Base-by-base conservation (phyloP, 2,888 invertebrate genomes). In the Acheta domesticus region DNA sequence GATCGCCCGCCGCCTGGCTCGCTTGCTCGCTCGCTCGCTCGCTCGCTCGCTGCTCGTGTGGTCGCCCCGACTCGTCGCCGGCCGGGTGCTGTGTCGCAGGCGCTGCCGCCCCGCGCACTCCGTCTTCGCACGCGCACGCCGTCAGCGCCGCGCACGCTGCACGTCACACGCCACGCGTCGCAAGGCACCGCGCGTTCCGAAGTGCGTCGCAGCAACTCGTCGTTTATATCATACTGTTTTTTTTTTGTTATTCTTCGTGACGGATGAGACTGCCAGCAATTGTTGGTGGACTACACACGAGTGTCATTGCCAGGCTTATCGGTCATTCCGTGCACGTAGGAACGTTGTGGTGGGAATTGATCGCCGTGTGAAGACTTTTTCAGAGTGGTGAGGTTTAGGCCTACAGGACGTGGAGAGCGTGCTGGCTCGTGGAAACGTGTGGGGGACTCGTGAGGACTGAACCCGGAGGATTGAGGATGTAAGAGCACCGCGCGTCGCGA, bases 51-150 rank as follows among this genome's bases (percentile, higher is more conserved):
- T 19, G 48, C 62, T 62, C n/a, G 62, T n/a, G 16, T 16, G 16
- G 62, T 19, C 62, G 62, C 2, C 62, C 62, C 0, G 2, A 2
- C 2, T 16, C 62, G 79, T 16, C 80, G 75, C 19, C n/a, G 20
- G 76, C 19, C 14, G 36, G 49, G 74, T 21, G 19, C 48, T 19
- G 74, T 73, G 12, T 62, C 14, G 14, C 62, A 62, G 16, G 62
- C 62, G 62, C 62, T 19, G 48, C 76, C 48, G 75, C 75, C 75
- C 75, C 14, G 75, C 75, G 75, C 75, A 75, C 23, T 8, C 19
- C 75, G 20, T n/a, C 76, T 12, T 49, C 36, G 8, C 75, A 23
- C 75, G 23, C 20, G 23, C 21, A 36, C 73, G 19, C 73, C 19
- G 73, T 4, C 19, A 5, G 19, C 20, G 19, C 12, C 73, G 5